A percentile compares a stretch with the other conserved stretches of the same genome.
These are phyloP conservation scores for Graphium colonna DNA, from an alignment of 2,888 invertebrate genomes.

Conservation along the genomic window DNA sequence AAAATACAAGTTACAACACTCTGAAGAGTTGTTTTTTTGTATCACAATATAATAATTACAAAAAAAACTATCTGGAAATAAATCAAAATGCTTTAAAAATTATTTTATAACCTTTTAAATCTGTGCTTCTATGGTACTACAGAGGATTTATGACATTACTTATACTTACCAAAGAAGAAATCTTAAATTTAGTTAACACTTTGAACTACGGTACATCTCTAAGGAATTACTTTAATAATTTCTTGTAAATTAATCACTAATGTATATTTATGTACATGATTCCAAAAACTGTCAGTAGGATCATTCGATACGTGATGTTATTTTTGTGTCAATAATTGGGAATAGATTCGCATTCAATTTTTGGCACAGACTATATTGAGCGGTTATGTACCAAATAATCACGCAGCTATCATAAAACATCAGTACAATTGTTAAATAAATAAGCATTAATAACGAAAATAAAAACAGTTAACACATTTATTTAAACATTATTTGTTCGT, in stretches of 20 bases:
- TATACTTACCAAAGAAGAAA: conserved; percentile 54
- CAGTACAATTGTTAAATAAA: not conserved
- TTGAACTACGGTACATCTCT: conserved; percentile 67
- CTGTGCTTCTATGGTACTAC: conserved; percentile 27
- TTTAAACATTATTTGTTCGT: conserved; percentile 5
- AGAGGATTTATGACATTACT: conserved; percentile 29
- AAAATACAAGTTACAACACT: not conserved
- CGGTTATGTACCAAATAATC: conserved; percentile 18
- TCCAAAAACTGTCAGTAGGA: conserved; percentile 60
- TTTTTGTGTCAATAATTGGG: conserved; percentile 38
- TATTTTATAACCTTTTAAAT: not conserved
- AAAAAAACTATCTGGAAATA: too few relatives aligned
- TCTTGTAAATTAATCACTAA: conserved; percentile 50
- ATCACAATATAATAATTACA: too few relatives aligned
- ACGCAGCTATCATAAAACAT: not conserved
- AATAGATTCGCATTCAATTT: conserved; percentile 34
- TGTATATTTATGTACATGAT: conserved; percentile 71
- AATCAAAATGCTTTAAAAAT: too few relatives aligned
- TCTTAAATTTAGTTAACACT: conserved; percentile 63
- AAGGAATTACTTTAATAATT: conserved; percentile 49
- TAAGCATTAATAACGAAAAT: not conserved
- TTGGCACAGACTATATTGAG: conserved; percentile 25
- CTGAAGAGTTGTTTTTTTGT: too few relatives aligned
- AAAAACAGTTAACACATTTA: conserved; percentile 10
- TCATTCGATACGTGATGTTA: conserved; percentile 27